Evolutionary conservation across 2,797 vertebrate species (phyloP), one percentile per base, ranked within the genome.

Genomic region (Gephyroberyx darwinii): DNA sequence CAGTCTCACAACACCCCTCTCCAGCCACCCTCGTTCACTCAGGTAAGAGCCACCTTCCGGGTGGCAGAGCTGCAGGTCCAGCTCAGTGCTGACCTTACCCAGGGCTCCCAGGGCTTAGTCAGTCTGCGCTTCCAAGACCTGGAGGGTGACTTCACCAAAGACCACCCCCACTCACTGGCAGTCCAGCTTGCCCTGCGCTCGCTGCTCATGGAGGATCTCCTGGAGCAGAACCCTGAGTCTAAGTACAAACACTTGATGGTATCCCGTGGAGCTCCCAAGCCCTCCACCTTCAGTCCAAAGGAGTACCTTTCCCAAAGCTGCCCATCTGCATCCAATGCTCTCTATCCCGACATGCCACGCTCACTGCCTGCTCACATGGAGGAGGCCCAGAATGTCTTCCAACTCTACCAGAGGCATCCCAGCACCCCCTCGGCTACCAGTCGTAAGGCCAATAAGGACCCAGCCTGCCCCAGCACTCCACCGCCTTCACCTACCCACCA

Each of bases 271-370:
- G 96, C 97, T 20, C 96, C 96, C 39, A 99, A 99, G 67, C 92
- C 96, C 0, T 98, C 96, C 57, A 95, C 91, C 62, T 95, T 98
- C 82, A 93, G 89, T 14, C 94, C 95, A 31, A 99, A 97, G 80
- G 98, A 99, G 0, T 99, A 98, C 48, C 95, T 99, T 19, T 99
- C 98, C 16, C 98, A 98, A 75, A 98, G 97, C 55, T 99, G 98
- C 71, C 98, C 98, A 0, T 95, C 91, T 0, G 76, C 94, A 0
- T 97, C 97, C 73, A 96, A 96, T 2, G 94, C 93, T 50, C 91
- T 95, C 19, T 97, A 92, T 57, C 96, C 98, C 0, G 97, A 97
- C 13, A 99, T 99, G 98, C 96, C 98, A 0, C 96, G 96, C 1
- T 99, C 98, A 5, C 93, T 99, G 17, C 98, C 98, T 8, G 95